Evolutionary conservation across 2,888 invertebrate genomes (phyloP).

Genomic region (Drosophila hamatofila): DNA sequence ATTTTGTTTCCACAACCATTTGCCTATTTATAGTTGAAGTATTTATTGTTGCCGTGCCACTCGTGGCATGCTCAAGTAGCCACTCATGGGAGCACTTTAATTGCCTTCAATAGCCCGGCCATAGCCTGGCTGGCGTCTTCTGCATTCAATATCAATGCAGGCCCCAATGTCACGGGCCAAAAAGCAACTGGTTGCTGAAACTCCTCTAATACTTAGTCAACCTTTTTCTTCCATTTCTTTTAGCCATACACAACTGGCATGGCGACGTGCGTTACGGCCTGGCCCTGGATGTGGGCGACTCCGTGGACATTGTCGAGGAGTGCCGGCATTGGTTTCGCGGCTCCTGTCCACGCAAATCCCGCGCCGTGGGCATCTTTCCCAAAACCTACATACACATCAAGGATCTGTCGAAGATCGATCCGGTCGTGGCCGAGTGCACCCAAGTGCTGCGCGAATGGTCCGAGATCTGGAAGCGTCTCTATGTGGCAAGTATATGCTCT

Average conservation of each 20-base stretch:
- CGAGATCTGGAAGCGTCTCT: slow-evolving; percentile 95
- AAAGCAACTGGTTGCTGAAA: slow-evolving; percentile 63
- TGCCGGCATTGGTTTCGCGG: slow-evolving; percentile 94
- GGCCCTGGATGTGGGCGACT: slow-evolving; percentile 95
- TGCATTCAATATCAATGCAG: slow-evolving; percentile 7
- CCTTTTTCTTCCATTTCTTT: slow-evolving; percentile 3
- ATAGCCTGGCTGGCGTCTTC: slow-evolving; percentile 14
- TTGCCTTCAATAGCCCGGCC: slow-evolving; percentile 54
- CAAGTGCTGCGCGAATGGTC: slow-evolving; percentile 97
- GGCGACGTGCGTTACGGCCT: slow-evolving; percentile 92
- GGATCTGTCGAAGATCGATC: slow-evolving; percentile 94
- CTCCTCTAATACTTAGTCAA: neutral
- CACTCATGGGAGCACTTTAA: slow-evolving; percentile 75
- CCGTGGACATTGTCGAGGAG: slow-evolving; percentile 96
- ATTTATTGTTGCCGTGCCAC: slow-evolving; percentile 79
- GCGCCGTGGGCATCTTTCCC: slow-evolving; percentile 90
- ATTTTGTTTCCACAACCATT: slow-evolving; percentile 75
- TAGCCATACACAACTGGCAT: slow-evolving; percentile 96
- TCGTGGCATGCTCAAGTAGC: slow-evolving; percentile 76
- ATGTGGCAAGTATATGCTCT: slow-evolving; percentile 89
- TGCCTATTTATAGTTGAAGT: slow-evolving; percentile 81
- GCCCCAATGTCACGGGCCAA: slow-evolving; percentile 70
- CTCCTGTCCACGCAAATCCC: slow-evolving; percentile 91
- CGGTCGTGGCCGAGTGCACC: slow-evolving; percentile 95
- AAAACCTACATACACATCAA: slow-evolving; percentile 94